Evolutionary conservation across 1,140 invertebrate genomes (phyloP).

Genomic region (Diuraphis noxia): DNA sequence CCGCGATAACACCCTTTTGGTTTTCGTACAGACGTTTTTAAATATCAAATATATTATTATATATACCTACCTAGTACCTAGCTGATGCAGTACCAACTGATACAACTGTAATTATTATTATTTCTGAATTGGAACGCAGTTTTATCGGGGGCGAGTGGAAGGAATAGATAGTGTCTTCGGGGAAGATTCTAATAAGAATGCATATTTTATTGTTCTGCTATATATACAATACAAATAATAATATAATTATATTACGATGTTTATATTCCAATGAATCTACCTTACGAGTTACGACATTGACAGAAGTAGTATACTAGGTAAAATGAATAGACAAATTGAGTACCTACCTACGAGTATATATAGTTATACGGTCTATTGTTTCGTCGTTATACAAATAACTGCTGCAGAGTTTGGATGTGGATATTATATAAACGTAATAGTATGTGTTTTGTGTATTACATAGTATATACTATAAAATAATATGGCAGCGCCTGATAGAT

Average conservation of each 20-base stretch:
- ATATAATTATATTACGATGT: neutral
- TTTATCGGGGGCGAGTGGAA: neutral
- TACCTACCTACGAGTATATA: neutral
- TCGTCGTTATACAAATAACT: neutral
- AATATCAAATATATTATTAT: neutral
- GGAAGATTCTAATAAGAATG: neutral
- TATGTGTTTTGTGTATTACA: too few species aligned
- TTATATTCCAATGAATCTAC: neutral
- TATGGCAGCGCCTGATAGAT: neutral
- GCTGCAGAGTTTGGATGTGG: neutral
- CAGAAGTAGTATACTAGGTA: neutral
- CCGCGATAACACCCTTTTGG: neutral
- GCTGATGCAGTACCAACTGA: neutral
- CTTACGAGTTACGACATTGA: fast-evolving
- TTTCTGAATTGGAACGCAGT: neutral
- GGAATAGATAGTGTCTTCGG: neutral
- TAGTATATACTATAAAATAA: neutral
- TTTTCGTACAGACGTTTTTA: neutral
- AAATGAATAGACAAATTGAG: neutral
- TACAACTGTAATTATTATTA: neutral
- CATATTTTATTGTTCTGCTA: neutral
- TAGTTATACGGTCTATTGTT: neutral
- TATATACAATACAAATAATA: neutral
- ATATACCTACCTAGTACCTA: too few species aligned
- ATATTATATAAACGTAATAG: neutral